Conservation (phyloP, 2,113 vertebrate genomes). For the Megaleporinus macrocephalus region DNA sequence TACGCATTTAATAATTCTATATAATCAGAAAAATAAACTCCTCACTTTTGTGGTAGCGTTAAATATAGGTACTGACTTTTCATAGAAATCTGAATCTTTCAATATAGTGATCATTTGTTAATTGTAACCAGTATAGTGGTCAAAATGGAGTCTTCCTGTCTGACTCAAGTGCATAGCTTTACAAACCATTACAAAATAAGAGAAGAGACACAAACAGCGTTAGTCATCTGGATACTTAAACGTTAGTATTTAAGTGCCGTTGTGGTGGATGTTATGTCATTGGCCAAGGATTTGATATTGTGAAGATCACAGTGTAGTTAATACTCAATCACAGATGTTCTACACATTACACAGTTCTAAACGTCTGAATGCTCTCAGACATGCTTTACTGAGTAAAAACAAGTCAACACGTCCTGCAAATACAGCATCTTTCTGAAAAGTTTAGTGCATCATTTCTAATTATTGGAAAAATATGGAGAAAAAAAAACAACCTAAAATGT, state of each 20-base stretch:
- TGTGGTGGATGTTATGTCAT: conserved; percentile 44
- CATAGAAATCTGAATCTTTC: conserved; percentile 57
- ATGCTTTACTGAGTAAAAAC: too few relatives aligned
- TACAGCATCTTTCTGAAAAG: too few relatives aligned
- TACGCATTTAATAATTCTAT: conserved; percentile 43
- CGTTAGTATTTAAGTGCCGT: conserved; percentile 52
- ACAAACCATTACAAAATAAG: conserved; percentile 36
- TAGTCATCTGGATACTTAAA: conserved; percentile 15
- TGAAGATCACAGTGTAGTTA: conserved; percentile 26
- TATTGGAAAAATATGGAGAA: too few relatives aligned
- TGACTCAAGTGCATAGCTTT: conserved; percentile 63
- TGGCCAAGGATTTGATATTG: conserved; percentile 30
- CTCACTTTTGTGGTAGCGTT: conserved; percentile 57
- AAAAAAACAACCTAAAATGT: too few relatives aligned
- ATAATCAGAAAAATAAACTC: conserved; percentile 66
- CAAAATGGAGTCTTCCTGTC: conserved; percentile 38
- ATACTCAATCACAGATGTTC: neutral
- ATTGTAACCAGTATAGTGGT: conserved; percentile 33
- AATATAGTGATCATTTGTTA: conserved; percentile 48
- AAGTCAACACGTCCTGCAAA: too few relatives aligned
- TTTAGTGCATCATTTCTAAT: too few relatives aligned
- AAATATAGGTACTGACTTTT: conserved; percentile 47
- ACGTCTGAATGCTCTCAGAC: too few relatives aligned
- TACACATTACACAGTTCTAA: too few relatives aligned
- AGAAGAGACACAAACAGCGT: conserved; percentile 33